Base-by-base conservation (phyloP, 2,113 vertebrate genomes). In the Pungitius pungitius region DNA sequence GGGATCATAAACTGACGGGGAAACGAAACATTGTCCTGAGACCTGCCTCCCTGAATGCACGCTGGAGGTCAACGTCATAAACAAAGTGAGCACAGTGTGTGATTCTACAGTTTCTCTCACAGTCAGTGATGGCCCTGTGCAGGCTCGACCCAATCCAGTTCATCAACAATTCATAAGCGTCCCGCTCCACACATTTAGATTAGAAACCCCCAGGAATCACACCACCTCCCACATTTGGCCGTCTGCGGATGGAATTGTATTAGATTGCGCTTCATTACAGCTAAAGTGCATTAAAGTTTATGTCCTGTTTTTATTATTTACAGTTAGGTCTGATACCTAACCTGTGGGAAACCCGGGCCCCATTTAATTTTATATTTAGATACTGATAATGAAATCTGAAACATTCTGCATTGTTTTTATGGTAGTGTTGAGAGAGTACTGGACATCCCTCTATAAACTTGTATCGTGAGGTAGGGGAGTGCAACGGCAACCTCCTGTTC, bases 151-250 rank as follows among this genome's bases (percentile, higher is more conserved):
- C 26, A 58, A 22, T 42, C 37, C 4, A 24, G 11, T 51, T 58
- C 11, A 71, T 56, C 64, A 62, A 7, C 17, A 37, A 13, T 22
- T 58, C 39, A 63, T 51, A 47, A n/a, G 6, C 35, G 43, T 63
- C 61, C 4, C 43, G 52, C 51, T 57, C 43, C 47, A 61, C 59
- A 73, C 68, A 33, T 43, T 43, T 15, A 69, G 66, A 63, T 26
- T 43, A 65, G 55, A 69, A 52, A 59, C 39, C 47, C 35, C 65
- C 77, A 65, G 47, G 47, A 71, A 69, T 26, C 56, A 54, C 81
- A 84, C 74, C 81, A 80, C 76, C 75, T 86, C 78, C 76, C 37
- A 69, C 78, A 66, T 64, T 26, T 6, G 5, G 54, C 81, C 35
- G 52, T 78, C 79, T 80, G 78, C 4, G 51, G 73, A 82, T 30